phyloP scores from a whole-genome alignment of 2,113 vertebrate genomes.

The Brachypteracias leptosomus region DNA sequence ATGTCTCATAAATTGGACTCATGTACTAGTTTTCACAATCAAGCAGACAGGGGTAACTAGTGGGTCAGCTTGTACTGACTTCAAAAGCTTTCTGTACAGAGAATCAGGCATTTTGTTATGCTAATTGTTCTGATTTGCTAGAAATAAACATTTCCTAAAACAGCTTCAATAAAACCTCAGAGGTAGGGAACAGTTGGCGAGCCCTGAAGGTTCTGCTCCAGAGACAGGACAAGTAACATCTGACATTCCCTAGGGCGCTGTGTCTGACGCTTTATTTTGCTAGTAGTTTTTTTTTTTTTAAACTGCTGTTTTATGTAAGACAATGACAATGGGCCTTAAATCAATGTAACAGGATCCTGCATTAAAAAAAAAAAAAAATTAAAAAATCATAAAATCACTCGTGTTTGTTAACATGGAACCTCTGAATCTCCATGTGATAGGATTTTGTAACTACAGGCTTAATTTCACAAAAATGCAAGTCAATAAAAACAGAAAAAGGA shows the following conservation, averaged over 20 bases:
- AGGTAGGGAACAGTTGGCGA: constrained; percentile 38
- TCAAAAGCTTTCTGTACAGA: constrained; percentile 1
- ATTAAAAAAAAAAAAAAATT: neutral
- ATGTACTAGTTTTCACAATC: constrained; percentile 6
- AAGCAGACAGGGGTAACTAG: constrained; percentile 18
- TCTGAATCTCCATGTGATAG: neutral
- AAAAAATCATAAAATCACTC: neutral
- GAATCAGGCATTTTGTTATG: constrained; percentile 7
- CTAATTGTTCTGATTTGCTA: constrained; percentile 49
- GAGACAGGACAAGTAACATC: constrained; percentile 39
- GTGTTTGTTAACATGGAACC: neutral
- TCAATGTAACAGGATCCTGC: neutral
- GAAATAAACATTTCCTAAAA: constrained; percentile 41
- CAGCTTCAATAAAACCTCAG: constrained; percentile 46
- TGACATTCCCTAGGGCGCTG: neutral
- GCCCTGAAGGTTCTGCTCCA: constrained; percentile 15
- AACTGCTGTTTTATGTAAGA: neutral
- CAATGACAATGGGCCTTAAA: neutral
- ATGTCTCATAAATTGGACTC: neutral
- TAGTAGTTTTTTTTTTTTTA: constrained; percentile 1
- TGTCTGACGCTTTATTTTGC: constrained; percentile 6
- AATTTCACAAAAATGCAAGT: neutral
- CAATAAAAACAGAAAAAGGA: neutral
- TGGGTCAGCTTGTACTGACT: neutral
- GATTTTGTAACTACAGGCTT: neutral